These are phyloP conservation scores for Tyrophagus putrescentiae DNA, from an alignment of 1,140 invertebrate species.

Conservation along the genomic window DNA sequence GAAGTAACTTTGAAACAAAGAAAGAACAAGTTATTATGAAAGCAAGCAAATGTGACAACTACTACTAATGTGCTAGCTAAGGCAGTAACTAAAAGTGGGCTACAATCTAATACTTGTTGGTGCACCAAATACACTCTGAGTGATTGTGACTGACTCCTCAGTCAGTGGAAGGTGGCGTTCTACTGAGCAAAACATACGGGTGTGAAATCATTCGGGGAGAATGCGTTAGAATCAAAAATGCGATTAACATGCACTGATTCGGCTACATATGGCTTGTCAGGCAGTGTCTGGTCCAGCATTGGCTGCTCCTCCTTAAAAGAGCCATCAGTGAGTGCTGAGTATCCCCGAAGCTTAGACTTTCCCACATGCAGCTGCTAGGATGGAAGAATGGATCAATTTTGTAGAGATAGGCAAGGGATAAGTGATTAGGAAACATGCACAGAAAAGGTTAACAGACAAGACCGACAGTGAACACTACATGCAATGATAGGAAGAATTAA, in stretches of 20 bases:
- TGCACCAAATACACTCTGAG: too few relatives aligned
- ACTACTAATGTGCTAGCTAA: not conserved
- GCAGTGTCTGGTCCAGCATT: not conserved
- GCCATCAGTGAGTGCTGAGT: not conserved
- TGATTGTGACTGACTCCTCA: too few relatives aligned
- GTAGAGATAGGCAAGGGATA: not conserved
- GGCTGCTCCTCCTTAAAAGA: not conserved
- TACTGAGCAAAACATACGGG: slow-evolving; percentile 11
- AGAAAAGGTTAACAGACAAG: not conserved
- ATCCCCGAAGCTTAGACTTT: not conserved
- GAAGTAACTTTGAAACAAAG: slow-evolving; percentile 22
- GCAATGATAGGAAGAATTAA: not conserved
- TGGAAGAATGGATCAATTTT: not conserved
- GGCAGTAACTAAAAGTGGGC: not conserved
- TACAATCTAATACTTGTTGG: too few relatives aligned
- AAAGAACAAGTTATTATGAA: slow-evolving; percentile 2
- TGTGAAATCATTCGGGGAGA: not conserved
- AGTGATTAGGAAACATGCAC: not conserved
- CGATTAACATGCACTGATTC: slow-evolving; percentile 5
- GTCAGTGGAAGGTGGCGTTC: too few relatives aligned
- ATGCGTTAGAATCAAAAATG: not conserved
- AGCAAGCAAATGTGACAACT: not conserved
- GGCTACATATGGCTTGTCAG: not conserved
- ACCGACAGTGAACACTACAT: not conserved
- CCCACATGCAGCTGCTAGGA: not conserved